Percentiles rank a stretch among this genome's conserved stretches.
Evolutionary conservation across 2,797 vertebrate genomes (phyloP).

Genomic region (Leptodactylus fallax): DNA sequence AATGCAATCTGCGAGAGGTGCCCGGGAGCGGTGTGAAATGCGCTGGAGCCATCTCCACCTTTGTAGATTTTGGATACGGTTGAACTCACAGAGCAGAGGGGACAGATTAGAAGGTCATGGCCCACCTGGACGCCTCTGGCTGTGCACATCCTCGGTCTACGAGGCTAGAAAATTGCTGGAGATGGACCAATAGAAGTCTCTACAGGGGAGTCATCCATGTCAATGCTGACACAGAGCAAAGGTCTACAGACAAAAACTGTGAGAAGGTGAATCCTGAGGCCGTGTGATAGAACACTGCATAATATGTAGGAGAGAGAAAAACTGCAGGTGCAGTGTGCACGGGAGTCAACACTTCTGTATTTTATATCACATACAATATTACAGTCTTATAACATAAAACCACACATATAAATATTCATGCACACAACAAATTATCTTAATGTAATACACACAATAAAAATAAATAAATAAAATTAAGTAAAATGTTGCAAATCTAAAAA

Average conservation of each 20-base stretch:
- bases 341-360: too few relatives aligned
- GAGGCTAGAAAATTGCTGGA: not conserved
- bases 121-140: constrained; percentile 27
- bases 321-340: too few relatives aligned
- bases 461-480: too few relatives aligned
- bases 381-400: not conserved
- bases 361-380: too few relatives aligned
- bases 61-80: not conserved
- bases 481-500: too few relatives aligned
- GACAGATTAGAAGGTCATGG: constrained; percentile 44
- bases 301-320: not conserved
- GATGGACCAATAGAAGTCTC: too few relatives aligned
- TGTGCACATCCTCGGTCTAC: not conserved
- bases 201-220: too few relatives aligned
- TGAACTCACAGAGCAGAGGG: constrained; percentile 28
- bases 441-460: too few relatives aligned
- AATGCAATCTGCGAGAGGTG: not conserved
- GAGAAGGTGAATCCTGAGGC: not conserved
- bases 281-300: not conserved
- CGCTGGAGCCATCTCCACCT: not conserved
- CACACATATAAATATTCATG: not conserved
- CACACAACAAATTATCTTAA: too few relatives aligned
- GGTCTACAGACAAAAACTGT: too few relatives aligned
- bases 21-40: not conserved
- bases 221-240: too few relatives aligned